Conservation (phyloP, 2,888 invertebrate species). For the Punctoribates punctum region DNA sequence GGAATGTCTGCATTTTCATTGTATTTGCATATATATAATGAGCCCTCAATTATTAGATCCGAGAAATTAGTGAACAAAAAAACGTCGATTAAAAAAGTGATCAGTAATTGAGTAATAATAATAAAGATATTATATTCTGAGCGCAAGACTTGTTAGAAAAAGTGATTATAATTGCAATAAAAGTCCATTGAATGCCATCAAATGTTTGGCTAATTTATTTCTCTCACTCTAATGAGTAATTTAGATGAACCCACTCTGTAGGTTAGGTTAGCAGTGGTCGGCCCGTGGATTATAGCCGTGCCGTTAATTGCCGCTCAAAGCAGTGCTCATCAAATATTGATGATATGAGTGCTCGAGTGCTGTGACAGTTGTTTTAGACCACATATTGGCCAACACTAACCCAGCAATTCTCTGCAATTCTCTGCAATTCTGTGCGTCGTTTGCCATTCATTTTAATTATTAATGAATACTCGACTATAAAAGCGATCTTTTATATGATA, state of each 20-base stretch:
- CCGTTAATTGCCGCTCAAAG: slow-evolving; percentile 31
- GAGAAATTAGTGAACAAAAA: background rate
- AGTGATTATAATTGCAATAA: slow-evolving; percentile 30
- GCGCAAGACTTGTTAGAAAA: slow-evolving; percentile 19
- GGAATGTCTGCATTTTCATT: too few relatives aligned
- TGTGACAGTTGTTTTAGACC: slow-evolving; percentile 17
- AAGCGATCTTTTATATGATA: background rate
- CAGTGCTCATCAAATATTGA: slow-evolving; percentile 33
- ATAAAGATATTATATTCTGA: slow-evolving; percentile 20
- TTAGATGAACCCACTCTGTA: background rate
- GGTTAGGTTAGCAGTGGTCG: background rate
- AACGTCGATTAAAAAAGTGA: slow-evolving; percentile 2
- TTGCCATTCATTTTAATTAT: slow-evolving; percentile 21
- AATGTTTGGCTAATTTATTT: slow-evolving; percentile 31
- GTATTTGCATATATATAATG: too few relatives aligned
- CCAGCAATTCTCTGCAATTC: background rate
- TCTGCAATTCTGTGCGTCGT: background rate
- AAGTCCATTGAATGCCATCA: slow-evolving; percentile 4
- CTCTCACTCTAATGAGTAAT: slow-evolving; percentile 22
- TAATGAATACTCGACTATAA: slow-evolving; percentile 16
- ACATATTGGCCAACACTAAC: background rate
- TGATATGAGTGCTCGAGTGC: slow-evolving; percentile 27
- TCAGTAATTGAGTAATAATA: background rate
- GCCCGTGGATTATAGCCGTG: slow-evolving; percentile 7
- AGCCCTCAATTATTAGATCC: background rate